These are phyloP conservation scores for Anoplius nigerrimus DNA, from an alignment of 2,888 invertebrate genomes.

Conservation along the genomic window DNA sequence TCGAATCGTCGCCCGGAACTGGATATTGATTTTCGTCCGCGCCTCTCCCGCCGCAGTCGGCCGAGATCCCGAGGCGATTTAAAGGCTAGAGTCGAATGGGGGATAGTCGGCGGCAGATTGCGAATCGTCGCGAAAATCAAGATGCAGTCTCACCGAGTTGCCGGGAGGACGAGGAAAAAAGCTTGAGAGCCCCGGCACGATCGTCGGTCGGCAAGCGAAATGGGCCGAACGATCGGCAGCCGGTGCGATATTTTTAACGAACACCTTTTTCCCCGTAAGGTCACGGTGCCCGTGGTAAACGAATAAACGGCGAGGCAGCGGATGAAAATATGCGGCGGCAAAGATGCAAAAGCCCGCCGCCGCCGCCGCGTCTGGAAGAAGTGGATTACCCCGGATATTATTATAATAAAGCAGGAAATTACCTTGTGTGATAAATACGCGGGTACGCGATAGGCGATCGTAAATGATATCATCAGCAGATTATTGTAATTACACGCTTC, in stretches of 20 bases:
- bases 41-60: slow-evolving; percentile 14
- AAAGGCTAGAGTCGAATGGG: no score
- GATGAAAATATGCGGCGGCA: not conserved
- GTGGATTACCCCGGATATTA: slow-evolving; percentile 60
- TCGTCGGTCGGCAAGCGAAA: not conserved
- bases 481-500: slow-evolving; percentile 53
- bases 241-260: no score
- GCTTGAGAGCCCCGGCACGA: not conserved
- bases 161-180: no score
- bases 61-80: no score
- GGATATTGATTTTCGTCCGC: slow-evolving; percentile 1
- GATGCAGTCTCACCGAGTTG: no score
- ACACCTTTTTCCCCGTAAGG: no score
- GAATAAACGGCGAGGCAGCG: no score
- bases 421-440: slow-evolving; percentile 56
- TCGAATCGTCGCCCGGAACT: slow-evolving; percentile 2
- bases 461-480: slow-evolving; percentile 56
- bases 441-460: slow-evolving; percentile 47
- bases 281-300: no score
- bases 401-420: slow-evolving; percentile 60
- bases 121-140: not conserved
- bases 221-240: no score
- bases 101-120: not conserved
- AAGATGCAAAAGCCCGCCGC: not conserved
- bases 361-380: slow-evolving; percentile 70